phyloP scores from a whole-genome alignment of 2,113 vertebrate genomes.

The Choloepus hoffmanni region DNA sequence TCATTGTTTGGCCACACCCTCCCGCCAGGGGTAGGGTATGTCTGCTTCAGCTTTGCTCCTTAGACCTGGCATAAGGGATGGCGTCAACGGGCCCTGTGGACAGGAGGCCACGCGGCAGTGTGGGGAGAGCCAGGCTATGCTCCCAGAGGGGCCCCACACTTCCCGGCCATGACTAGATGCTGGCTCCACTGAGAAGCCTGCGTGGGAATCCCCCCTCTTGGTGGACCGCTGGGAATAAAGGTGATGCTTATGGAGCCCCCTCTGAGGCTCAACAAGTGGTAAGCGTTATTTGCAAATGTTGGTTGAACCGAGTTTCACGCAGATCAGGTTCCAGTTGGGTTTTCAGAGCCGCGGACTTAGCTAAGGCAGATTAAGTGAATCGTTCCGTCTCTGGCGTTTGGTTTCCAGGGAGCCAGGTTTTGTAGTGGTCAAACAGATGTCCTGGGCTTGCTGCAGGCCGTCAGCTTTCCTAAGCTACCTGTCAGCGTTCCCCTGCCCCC shows the following conservation, averaged over 20 bases:
- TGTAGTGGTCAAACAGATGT: constrained; percentile 4
- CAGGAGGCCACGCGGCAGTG: not conserved
- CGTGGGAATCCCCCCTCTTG: not conserved
- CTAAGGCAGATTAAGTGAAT: constrained; percentile 55
- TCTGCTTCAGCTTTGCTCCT: not conserved
- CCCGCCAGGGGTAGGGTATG: not conserved
- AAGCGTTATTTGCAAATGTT: not conserved
- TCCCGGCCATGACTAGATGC: not conserved
- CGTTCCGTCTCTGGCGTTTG: constrained; percentile 45
- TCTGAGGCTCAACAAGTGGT: not conserved
- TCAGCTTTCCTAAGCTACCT: not conserved
- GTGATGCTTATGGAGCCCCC: not conserved
- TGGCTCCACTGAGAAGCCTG: rapidly evolving
- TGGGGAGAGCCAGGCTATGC: not conserved
- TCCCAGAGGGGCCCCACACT: not conserved
- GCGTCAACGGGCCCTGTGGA: rapidly evolving
- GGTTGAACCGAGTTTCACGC: not conserved
- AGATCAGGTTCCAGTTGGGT: not conserved
- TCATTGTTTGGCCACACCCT: not conserved
- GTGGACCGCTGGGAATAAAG: not conserved
- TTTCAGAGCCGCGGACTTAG: not conserved
- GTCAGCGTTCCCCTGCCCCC: not conserved
- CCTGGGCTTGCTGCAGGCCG: not conserved
- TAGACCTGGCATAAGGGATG: too few relatives aligned
- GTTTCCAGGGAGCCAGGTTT: constrained; percentile 54